phyloP scores from a whole-genome alignment of 1,140 invertebrate genomes.

The Mercenaria mercenaria region DNA sequence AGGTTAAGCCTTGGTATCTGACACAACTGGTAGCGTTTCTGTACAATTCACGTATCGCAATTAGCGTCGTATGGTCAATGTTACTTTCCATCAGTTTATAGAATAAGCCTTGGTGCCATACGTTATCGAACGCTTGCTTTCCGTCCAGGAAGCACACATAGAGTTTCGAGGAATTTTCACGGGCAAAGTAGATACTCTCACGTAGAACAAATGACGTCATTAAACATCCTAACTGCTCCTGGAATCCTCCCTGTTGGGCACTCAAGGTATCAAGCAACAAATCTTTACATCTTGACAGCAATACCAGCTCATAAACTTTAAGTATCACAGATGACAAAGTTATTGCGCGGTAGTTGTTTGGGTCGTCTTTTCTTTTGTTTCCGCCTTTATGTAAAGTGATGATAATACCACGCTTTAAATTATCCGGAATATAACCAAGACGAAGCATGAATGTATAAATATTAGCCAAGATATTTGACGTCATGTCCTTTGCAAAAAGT shows the following conservation, averaged over 20 bases:
- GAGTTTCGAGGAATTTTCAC: background rate
- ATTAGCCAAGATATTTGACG: background rate
- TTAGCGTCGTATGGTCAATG: background rate
- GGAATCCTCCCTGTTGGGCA: slow-evolving; percentile 37
- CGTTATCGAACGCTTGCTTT: slow-evolving; percentile 1
- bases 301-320: slow-evolving; percentile 12
- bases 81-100: background rate
- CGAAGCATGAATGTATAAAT: slow-evolving; percentile 14
- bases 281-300: background rate
- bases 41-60: background rate
- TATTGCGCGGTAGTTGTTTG: slow-evolving; percentile 35
- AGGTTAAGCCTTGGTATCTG: background rate
- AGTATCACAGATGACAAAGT: background rate
- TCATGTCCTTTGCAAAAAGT: background rate
- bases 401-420: slow-evolving; percentile 4
- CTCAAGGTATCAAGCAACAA: background rate
- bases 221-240: background rate
- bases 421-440: background rate
- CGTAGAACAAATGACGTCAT: slow-evolving; percentile 30
- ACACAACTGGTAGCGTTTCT: background rate
- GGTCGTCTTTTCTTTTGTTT: background rate
- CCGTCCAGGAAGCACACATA: slow-evolving; percentile 27
- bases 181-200: background rate
- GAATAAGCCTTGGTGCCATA: background rate
- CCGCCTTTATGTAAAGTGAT: slow-evolving; percentile 35